Base-by-base conservation (phyloP, 2,888 invertebrate genomes). In the Meta bourneti region DNA sequence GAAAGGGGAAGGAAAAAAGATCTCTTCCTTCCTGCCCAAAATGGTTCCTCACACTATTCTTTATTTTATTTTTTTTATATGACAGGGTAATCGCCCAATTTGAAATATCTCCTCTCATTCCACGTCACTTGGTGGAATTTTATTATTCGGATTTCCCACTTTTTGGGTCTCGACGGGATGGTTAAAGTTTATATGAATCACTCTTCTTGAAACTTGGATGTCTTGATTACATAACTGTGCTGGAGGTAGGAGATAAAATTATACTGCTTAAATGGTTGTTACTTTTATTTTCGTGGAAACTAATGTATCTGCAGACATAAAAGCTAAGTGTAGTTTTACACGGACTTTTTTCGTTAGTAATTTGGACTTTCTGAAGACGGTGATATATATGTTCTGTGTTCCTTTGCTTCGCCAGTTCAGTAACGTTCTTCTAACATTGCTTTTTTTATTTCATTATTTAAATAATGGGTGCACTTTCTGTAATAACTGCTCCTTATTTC, bases 71-170 rank as follows among this genome's bases (percentile, higher is more conserved):
- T 48, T n/a, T 78, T 86, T 86, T 78, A 78, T 86, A 70, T 77
- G 77, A 78, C 85, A 86, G 34, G 70, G 85, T 86, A 78, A 86
- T 86, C 77, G 78, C 48, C 85, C 49, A 70, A 69, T 78, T 70
- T 86, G 85, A 86, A 78, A 86, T 86, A 86, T 86, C 49, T 16
- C 16, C 51, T 7, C 11, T 19, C 49, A 74, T 69, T 71, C 51
- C 54, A 13, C 51, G 69, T 78, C 70, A 72, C 20, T 82, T 71
- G 34, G 71, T 13, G 16, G 20, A 19, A 61, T 83, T 83, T 74
- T 83, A 74, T 83, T 74, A 83, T 20, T 83, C 52, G 51, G 16
- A 49, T 72, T n/a, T 83, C 61, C 11, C 6, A 72, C 52, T 16
- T 48, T 61, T 54, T 20, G n/a, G 8, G 51, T 34, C 34, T 6